phyloP scores from a whole-genome alignment of 2,113 vertebrate genomes.

The Bombycilla garrulus region DNA sequence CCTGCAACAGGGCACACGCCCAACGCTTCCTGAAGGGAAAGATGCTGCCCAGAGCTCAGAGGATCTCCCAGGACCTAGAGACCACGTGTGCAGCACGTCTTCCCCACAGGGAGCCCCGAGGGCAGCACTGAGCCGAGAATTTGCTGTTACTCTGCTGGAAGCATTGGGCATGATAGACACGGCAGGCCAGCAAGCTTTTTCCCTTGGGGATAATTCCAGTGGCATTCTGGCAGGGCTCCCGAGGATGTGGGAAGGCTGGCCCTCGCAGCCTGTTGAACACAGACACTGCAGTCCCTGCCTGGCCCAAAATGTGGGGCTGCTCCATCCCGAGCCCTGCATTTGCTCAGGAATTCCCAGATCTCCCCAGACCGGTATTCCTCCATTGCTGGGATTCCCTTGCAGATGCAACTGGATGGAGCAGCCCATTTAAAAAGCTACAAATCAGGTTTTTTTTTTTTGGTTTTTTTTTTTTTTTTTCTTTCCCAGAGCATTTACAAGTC shows the following conservation, averaged over 20 bases:
- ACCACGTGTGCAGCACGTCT: accelerated
- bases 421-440: not conserved
- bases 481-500: not conserved
- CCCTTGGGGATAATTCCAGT: not conserved
- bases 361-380: too few species aligned
- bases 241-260: not conserved
- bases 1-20: not conserved
- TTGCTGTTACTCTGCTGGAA: not conserved
- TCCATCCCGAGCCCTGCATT: not conserved
- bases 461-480: too few species aligned
- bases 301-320: not conserved
- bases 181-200: not conserved
- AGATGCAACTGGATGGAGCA: not conserved
- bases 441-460: not conserved
- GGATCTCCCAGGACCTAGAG: not conserved
- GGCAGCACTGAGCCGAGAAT: not conserved
- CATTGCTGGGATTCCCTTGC: not conserved
- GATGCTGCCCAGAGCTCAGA: not conserved
- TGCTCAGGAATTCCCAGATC: not conserved
- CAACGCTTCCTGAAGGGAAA: not conserved
- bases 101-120: not conserved
- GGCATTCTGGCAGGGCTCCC: not conserved
- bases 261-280: not conserved
- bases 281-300: not conserved
- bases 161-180: accelerated